These are phyloP conservation scores for Hydrozoanthus gracilis DNA, from an alignment of 92 coral and sea anemone species.

Conservation along the genomic window DNA sequence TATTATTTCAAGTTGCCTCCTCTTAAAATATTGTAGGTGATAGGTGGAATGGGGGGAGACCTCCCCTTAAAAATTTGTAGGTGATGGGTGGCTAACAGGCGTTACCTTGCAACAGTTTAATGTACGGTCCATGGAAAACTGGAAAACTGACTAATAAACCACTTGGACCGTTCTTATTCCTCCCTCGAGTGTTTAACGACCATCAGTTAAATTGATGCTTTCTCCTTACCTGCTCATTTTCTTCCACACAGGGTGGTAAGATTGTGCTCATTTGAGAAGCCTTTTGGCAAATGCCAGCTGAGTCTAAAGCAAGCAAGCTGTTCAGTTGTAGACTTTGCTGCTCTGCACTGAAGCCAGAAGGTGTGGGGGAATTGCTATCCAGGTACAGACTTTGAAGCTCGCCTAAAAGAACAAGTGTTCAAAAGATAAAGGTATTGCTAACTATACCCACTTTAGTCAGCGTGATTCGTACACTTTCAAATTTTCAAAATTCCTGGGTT, in stretches of 20 bases:
- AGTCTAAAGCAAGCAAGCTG: background rate
- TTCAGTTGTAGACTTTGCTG: background rate
- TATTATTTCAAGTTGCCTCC: too few species aligned
- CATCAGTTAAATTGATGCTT: background rate
- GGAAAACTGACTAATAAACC: background rate
- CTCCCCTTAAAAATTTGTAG: too few species aligned
- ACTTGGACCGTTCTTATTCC: background rate
- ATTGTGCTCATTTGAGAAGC: background rate
- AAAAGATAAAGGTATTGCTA: background rate
- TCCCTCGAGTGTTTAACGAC: background rate
- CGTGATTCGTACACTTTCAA: background rate
- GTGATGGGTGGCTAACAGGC: too few species aligned
- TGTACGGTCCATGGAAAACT: too few species aligned
- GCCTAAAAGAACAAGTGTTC: background rate
- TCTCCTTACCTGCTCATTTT: slow-evolving; percentile 1
- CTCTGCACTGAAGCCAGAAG: background rate
- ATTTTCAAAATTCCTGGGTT: too few species aligned
- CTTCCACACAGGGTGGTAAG: slow-evolving; percentile 1
- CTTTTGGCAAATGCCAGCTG: background rate
- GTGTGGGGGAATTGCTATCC: background rate
- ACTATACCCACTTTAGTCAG: background rate
- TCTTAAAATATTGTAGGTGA: too few species aligned
- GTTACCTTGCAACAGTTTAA: too few species aligned
- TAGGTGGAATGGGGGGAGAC: too few species aligned
- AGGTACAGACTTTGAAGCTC: slow-evolving; percentile 18